Percentiles rank a stretch among this genome's conserved stretches.
Evolutionary conservation across 2,797 vertebrate genomes (phyloP).

Genomic region (Tinamus major): DNA sequence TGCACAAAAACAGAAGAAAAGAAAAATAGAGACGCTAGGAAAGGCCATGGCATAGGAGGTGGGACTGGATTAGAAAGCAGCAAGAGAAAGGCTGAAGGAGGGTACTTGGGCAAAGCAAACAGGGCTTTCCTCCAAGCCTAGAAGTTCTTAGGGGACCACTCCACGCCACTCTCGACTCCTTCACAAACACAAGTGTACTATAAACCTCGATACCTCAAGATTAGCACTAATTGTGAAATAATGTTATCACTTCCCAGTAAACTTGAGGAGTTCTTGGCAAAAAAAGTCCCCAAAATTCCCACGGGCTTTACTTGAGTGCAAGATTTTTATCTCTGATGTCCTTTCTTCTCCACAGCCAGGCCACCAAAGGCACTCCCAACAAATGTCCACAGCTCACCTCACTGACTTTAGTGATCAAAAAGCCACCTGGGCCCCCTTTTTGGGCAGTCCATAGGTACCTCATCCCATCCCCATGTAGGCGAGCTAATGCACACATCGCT

Average conservation of each 20-base stretch:
- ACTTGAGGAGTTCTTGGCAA: constrained; percentile 49
- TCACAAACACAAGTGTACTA: constrained; percentile 53
- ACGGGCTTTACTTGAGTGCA: not conserved
- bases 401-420: not conserved
- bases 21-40: not conserved
- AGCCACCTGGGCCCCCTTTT: not conserved
- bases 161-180: constrained; percentile 39
- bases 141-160: constrained; percentile 39
- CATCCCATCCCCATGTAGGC: too few relatives aligned
- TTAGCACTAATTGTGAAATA: constrained; percentile 67
- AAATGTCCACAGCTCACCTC: not conserved
- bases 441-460: not conserved
- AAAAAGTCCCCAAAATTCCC: constrained; percentile 65
- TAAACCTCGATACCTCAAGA: constrained; percentile 57
- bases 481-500: not conserved
- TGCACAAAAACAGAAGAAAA: not conserved
- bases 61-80: not conserved
- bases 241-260: constrained; percentile 48
- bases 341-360: not conserved
- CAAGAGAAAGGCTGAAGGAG: constrained; percentile 20
- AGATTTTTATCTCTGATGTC: not conserved
- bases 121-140: constrained; percentile 14
- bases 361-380: not conserved
- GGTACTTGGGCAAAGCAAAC: constrained; percentile 20
- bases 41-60: not conserved